Conservation (phyloP, 2,113 vertebrate genomes). For the Eleginops maclovinus region DNA sequence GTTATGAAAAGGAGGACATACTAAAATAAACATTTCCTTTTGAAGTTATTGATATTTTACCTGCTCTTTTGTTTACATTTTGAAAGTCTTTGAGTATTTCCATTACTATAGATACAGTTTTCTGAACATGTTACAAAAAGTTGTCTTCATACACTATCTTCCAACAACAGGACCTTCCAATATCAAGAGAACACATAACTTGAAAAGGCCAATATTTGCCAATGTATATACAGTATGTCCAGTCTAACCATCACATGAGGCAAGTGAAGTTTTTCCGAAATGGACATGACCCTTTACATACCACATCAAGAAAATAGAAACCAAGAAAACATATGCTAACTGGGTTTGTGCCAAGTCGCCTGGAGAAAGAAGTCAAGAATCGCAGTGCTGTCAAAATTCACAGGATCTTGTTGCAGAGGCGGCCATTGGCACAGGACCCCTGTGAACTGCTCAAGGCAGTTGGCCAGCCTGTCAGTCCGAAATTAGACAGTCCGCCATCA, state of each 20-base stretch:
- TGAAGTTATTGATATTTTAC: neutral
- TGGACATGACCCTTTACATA: slow-evolving; percentile 4
- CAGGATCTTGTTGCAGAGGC: slow-evolving; percentile 73
- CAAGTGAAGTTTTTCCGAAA: neutral
- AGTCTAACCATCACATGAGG: neutral
- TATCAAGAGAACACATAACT: neutral
- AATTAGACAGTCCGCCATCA: slow-evolving; percentile 18
- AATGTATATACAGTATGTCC: no score
- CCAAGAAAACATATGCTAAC: slow-evolving; percentile 10
- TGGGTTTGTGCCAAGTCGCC: slow-evolving; percentile 63
- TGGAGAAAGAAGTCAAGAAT: slow-evolving; percentile 73
- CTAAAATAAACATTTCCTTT: neutral
- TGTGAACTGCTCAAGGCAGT: slow-evolving; percentile 51
- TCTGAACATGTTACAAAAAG: neutral
- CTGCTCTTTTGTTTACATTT: neutral
- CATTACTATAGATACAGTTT: neutral
- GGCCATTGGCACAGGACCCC: slow-evolving; percentile 45
- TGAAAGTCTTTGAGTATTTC: neutral
- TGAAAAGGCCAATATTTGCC: neutral
- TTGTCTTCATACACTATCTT: neutral
- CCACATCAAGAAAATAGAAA: slow-evolving; percentile 32
- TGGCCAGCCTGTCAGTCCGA: slow-evolving; percentile 44
- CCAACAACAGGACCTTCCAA: neutral
- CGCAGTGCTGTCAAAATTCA: slow-evolving; percentile 81
- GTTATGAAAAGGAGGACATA: neutral